Evolutionary conservation across 92 coral and sea anemone genomes (phyloP).

Genomic region (Bergia puertoricense): DNA sequence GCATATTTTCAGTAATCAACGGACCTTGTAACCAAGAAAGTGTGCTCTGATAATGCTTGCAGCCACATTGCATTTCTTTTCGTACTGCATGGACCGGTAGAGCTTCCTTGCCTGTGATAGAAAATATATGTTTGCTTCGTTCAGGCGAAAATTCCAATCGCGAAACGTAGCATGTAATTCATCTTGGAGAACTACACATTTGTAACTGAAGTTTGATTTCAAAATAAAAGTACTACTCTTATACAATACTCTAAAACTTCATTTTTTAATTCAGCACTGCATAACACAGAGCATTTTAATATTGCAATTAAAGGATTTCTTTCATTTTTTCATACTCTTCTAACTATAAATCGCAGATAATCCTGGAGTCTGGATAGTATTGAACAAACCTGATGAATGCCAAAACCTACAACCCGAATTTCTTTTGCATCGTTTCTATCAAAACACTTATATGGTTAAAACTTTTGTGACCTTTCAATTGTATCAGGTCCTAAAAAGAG

Average conservation of each 20-base stretch:
- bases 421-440: no score
- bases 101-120: constrained; percentile 83
- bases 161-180: neutral
- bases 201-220: neutral
- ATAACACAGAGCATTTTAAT: neutral
- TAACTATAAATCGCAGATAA: no score
- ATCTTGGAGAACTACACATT: no score
- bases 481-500: no score
- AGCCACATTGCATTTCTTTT: constrained; percentile 88
- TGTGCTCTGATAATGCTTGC: constrained; percentile 78
- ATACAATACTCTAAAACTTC: neutral
- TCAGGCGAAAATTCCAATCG: neutral
- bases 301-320: neutral
- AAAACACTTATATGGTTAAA: no score
- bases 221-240: neutral
- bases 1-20: constrained; percentile 10
- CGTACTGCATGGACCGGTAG: constrained; percentile 81
- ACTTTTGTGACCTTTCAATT: no score
- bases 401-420: no score
- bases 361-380: no score
- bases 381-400: no score
- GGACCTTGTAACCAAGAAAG: constrained; percentile 93
- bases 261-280: neutral
- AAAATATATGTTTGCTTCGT: constrained; percentile 33
- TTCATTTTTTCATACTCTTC: neutral